These are phyloP conservation scores for Drosophila greeni DNA, from an alignment of 2,888 invertebrate species.

Conservation along the genomic window DNA sequence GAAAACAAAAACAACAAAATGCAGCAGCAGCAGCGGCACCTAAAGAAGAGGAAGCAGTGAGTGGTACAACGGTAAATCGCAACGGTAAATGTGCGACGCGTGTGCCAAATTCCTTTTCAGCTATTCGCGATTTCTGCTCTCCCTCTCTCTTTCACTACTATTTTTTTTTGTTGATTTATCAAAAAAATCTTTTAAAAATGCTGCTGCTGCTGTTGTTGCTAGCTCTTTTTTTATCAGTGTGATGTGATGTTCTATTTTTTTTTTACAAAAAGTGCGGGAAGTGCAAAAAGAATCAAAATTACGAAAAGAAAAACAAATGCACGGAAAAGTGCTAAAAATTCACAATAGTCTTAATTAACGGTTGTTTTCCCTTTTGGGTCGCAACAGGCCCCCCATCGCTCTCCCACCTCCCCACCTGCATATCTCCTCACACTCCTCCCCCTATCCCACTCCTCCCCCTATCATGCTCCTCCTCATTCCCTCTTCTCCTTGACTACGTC, in stretches of 20 bases:
- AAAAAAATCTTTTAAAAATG: slow-evolving; percentile 8
- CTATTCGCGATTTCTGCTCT: slow-evolving; percentile 14
- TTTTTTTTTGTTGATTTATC: slow-evolving; percentile 17
- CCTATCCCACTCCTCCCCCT: neutral
- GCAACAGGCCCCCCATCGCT: slow-evolving; percentile 28
- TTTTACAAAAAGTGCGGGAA: slow-evolving; percentile 19
- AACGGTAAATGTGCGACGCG: slow-evolving; percentile 21
- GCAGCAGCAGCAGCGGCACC: slow-evolving; percentile 17
- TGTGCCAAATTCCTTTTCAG: slow-evolving; percentile 31
- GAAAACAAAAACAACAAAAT: slow-evolving; percentile 2
- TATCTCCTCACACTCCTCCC: neutral
- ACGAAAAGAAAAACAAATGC: neutral
- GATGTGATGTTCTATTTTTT: slow-evolving; percentile 29
- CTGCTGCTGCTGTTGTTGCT: slow-evolving; percentile 22
- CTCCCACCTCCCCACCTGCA: neutral
- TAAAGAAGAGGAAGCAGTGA: slow-evolving; percentile 9
- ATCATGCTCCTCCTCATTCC: neutral
- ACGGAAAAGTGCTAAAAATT: slow-evolving; percentile 13
- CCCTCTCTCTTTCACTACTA: neutral
- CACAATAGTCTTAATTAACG: slow-evolving; percentile 31
- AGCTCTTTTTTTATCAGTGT: slow-evolving; percentile 31
- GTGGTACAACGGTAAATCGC: slow-evolving; percentile 31
- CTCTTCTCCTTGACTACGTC: slow-evolving; percentile 11
- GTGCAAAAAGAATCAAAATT: slow-evolving; percentile 1
- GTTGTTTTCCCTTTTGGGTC: slow-evolving; percentile 25